phyloP scores from a whole-genome alignment of 2,888 invertebrate genomes.

The Achlya flavicornis region DNA sequence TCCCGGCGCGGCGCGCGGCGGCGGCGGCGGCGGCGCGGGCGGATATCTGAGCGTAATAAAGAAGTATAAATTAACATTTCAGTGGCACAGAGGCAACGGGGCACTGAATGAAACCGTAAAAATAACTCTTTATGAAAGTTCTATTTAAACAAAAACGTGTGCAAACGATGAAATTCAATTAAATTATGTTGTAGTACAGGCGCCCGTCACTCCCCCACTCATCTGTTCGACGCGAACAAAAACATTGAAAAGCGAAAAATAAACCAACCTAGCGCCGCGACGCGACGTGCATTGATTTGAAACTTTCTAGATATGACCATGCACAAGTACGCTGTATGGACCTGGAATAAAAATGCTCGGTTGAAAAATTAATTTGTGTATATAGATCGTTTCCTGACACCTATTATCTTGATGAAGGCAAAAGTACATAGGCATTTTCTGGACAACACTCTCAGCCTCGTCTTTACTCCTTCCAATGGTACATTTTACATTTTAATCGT shows the following conservation, averaged over 20 bases:
- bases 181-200: constrained; percentile 23
- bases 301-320: background rate
- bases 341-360: background rate
- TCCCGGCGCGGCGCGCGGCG: background rate
- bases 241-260: constrained; percentile 18
- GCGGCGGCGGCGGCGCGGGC: background rate
- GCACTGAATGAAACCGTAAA: background rate
- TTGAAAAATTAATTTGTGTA: no score
- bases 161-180: constrained; percentile 47
- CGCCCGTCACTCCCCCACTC: constrained; percentile 13
- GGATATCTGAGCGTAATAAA: no score
- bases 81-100: background rate
- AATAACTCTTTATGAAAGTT: constrained; percentile 25
- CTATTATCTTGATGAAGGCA: no score
- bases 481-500: no score
- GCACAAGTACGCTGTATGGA: background rate
- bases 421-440: no score
- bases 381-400: no score
- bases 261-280: background rate
- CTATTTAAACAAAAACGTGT: constrained; percentile 34
- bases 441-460: no score
- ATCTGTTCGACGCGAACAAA: constrained; percentile 11
- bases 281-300: background rate
- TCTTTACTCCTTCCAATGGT: no score
- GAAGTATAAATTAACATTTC: background rate